These are phyloP conservation scores for Semotilus atromaculatus DNA, from an alignment of 2,797 vertebrate species.

Conservation along the genomic window DNA sequence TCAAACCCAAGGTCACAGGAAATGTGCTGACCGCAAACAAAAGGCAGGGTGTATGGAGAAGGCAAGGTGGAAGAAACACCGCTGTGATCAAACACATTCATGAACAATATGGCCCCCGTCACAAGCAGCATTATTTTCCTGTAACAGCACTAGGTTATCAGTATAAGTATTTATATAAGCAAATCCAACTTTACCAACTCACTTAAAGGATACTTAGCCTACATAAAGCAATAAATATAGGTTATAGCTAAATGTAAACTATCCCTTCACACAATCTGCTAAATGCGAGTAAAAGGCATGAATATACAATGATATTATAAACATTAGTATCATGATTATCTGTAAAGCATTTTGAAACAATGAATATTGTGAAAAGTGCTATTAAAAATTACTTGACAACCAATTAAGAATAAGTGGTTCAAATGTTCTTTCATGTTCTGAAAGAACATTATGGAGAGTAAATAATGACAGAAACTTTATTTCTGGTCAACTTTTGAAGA, in stretches of 20 bases:
- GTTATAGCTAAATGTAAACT: background rate
- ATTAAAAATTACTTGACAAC: background rate
- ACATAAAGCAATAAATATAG: background rate
- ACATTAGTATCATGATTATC: background rate
- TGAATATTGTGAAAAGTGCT: background rate
- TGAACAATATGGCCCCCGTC: background rate
- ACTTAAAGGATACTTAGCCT: background rate
- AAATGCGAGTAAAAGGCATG: too few relatives aligned
- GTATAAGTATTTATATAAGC: background rate
- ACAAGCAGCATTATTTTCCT: background rate
- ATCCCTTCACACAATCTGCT: background rate
- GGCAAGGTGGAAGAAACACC: background rate
- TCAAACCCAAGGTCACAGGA: slow-evolving; percentile 36
- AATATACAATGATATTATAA: background rate
- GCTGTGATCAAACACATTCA: background rate
- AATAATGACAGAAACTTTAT: background rate
- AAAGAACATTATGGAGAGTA: background rate
- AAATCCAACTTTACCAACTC: background rate
- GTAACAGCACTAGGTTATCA: background rate
- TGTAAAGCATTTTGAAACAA: background rate
- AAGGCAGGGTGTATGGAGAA: slow-evolving; percentile 11
- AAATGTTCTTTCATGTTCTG: background rate
- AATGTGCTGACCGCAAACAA: slow-evolving; percentile 40
- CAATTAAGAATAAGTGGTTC: background rate
- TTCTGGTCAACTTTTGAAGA: background rate